Base-by-base conservation (phyloP, 2,888 invertebrate genomes). In the Adela reaumurella region DNA sequence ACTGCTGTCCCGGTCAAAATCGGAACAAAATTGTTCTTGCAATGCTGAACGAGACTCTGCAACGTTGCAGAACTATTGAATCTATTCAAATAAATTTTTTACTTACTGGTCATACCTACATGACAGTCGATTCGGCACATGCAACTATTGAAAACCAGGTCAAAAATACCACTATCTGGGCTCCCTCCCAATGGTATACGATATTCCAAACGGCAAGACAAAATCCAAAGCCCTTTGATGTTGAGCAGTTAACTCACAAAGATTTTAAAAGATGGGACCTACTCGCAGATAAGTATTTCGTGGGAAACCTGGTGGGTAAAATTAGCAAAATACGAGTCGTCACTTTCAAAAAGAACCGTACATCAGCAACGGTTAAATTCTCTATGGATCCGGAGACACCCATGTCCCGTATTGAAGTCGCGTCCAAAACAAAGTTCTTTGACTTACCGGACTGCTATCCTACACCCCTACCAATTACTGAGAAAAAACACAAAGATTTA, bases 151-250 rank as follows among this genome's bases (percentile, higher is more conserved):
- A 53, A 50, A 51, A 49, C 45, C 43, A 41, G 16, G 45, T 54
- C 29, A 28, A 44, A 50, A 50, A 54, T 45, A 54, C 48, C 5
- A 54, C 45, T 45, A 35, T 51, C 17, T 54, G 51, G 50, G 51
- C 52, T 42, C 52, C 50, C 14, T 54, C 54, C 8, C 52, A 54
- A 46, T 51, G 51, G 51, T 47, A 49, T 42, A 51, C 48, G 24
- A 46, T 50, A 18, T 52, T 52, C 35, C n/a, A 42, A n/a, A 50
- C 48, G 14, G 52, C 52, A 19, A 14, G 48, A 41, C 24, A 49
- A 41, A 42, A 52, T 17, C 50, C 52, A 11, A 48, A 17, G 10
- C 50, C 44, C 6, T 52, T 35, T 29, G 48, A 45, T 11, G 50
- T 52, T n/a, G 50, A 48, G 46, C 20, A 19, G 43, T 19, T 48